These are phyloP conservation scores for Hydrotaea diabolus DNA, from an alignment of 2,888 invertebrate genomes.

Conservation along the genomic window DNA sequence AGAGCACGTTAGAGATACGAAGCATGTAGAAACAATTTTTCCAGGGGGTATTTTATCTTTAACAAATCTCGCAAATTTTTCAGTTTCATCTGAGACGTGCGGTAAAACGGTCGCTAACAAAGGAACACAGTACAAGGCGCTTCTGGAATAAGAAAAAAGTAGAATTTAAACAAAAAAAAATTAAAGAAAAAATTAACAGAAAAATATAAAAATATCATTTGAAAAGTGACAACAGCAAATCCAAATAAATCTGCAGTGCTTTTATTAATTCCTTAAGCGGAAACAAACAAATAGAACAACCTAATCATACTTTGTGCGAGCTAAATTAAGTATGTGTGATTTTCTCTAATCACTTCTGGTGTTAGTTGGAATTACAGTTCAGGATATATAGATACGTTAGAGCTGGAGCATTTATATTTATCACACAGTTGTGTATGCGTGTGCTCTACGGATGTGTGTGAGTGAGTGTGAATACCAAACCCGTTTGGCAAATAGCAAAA, in stretches of 20 bases:
- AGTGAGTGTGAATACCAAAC: background rate
- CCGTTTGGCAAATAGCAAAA: constrained; percentile 20
- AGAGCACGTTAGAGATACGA: constrained; percentile 21
- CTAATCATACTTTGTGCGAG: background rate
- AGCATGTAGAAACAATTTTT: constrained; percentile 61
- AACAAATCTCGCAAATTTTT: constrained; percentile 74
- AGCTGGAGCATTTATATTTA: constrained; percentile 13
- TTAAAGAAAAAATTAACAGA: background rate
- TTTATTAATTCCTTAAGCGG: background rate
- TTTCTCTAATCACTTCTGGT: background rate
- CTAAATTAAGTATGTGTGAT: background rate
- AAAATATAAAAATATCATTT: background rate
- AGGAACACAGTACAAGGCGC: background rate
- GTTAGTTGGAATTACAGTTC: background rate
- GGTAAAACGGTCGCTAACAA: constrained; percentile 77
- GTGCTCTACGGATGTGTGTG: constrained; percentile 28
- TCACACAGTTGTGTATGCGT: background rate
- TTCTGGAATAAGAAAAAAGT: constrained; percentile 16
- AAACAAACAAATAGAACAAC: constrained; percentile 2
- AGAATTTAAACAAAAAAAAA: constrained; percentile 23
- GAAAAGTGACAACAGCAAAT: background rate
- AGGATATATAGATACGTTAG: background rate
- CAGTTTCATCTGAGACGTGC: constrained; percentile 81
- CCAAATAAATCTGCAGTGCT: background rate
- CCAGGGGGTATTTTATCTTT: constrained; percentile 75